Percentiles rank a stretch among this genome's conserved stretches.
phyloP scores from a whole-genome alignment of 1,140 invertebrate genomes.

The Neotoxoptera formosana region DNA sequence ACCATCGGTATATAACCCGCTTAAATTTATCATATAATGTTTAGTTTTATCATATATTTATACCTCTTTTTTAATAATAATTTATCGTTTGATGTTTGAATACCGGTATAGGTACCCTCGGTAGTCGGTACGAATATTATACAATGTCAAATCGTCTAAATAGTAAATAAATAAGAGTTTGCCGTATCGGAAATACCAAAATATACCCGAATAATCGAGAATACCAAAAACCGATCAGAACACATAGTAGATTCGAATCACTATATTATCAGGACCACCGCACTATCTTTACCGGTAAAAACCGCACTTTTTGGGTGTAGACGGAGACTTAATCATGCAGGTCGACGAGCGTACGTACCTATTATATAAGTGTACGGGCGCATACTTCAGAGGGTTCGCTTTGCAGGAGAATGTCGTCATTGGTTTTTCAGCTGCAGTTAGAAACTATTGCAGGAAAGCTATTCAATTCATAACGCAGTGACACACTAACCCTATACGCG shows the following conservation, averaged over 20 bases:
- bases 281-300: not conserved
- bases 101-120: too few relatives aligned
- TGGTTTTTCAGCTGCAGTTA: not conserved
- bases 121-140: not conserved
- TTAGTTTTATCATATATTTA: not conserved
- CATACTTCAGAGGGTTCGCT: not conserved
- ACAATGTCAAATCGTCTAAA: not conserved
- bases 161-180: not conserved
- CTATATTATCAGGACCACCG: not conserved
- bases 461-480: not conserved
- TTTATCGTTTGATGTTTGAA: not conserved
- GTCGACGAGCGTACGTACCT: not conserved
- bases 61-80: not conserved
- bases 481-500: not conserved
- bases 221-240: not conserved
- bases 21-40: not conserved
- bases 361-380: too few relatives aligned
- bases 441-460: not conserved
- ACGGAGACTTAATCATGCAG: not conserved
- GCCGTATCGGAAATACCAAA: not conserved
- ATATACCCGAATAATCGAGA: not conserved
- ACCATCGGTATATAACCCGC: not conserved
- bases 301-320: not conserved
- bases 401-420: too few relatives aligned
- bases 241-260: not conserved